These are phyloP conservation scores for Heliconius melpomene DNA, from an alignment of 1,140 invertebrate genomes.

Conservation along the genomic window DNA sequence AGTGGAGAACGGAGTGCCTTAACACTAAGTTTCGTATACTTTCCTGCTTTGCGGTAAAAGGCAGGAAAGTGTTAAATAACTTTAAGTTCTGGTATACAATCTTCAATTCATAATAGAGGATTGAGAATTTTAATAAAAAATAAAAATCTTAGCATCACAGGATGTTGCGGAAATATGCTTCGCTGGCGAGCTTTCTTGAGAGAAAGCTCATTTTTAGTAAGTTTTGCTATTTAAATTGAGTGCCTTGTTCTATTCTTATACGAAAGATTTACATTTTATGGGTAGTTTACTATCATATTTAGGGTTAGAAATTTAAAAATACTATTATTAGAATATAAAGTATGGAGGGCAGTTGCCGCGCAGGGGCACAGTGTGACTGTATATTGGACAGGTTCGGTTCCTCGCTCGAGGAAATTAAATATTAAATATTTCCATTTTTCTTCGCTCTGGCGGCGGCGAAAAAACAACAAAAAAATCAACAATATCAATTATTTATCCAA, in stretches of 20 bases:
- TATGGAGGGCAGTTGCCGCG: too few species aligned
- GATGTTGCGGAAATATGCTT: constrained; percentile 1
- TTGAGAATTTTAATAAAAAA: neutral
- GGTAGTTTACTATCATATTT: too few species aligned
- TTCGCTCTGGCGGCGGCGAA: too few species aligned
- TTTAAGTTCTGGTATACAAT: neutral
- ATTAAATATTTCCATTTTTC: too few species aligned
- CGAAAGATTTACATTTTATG: neutral
- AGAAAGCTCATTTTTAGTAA: neutral
- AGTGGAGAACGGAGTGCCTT: too few species aligned
- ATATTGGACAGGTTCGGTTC: too few species aligned
- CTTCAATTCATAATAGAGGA: neutral
- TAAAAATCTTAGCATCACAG: neutral
- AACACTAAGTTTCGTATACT: too few species aligned
- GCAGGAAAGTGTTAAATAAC: neutral
- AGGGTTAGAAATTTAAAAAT: too few species aligned
- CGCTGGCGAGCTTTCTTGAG: constrained; percentile 3
- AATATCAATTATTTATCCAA: neutral
- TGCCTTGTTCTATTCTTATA: constrained; percentile 10
- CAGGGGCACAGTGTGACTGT: too few species aligned
- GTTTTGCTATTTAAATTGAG: constrained; percentile 12
- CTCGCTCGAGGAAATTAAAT: too few species aligned
- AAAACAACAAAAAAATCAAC: neutral
- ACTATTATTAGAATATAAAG: too few species aligned
- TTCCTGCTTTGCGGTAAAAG: too few species aligned